phyloP scores from a whole-genome alignment of 2,888 invertebrate genomes.

The Branchipolynoe longqiensis region DNA sequence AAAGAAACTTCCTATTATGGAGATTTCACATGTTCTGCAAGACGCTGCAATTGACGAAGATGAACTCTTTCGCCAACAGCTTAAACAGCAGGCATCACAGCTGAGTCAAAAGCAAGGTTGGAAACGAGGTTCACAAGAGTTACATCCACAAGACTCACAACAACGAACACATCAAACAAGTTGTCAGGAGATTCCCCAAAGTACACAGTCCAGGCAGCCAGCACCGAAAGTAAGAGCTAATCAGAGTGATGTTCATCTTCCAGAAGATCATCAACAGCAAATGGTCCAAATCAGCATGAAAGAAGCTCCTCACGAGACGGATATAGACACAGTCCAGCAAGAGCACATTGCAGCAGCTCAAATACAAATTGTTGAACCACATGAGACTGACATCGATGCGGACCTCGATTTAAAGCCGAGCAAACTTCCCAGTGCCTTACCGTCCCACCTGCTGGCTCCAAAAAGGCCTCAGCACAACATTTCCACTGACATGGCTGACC shows the following conservation, averaged over 20 bases:
- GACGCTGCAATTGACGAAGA: background rate
- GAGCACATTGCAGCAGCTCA: background rate
- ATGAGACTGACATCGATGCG: slow-evolving; percentile 54
- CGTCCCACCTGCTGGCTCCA: background rate
- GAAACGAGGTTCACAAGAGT: slow-evolving; percentile 50
- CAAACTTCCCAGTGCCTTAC: background rate
- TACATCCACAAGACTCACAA: background rate
- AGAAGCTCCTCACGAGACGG: background rate
- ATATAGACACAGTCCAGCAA: background rate
- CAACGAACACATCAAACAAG: too few species aligned
- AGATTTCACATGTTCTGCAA: background rate
- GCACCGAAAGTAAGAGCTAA: too few species aligned
- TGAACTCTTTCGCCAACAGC: slow-evolving; percentile 1
- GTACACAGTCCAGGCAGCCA: too few species aligned
- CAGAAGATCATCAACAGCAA: too few species aligned
- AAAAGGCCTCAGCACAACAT: slow-evolving; percentile 8
- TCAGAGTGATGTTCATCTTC: too few species aligned
- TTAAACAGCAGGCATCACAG: background rate
- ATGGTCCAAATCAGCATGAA: too few species aligned
- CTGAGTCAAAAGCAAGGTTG: slow-evolving; percentile 52
- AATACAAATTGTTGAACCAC: slow-evolving; percentile 10
- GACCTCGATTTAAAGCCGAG: background rate
- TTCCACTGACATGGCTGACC: slow-evolving; percentile 51
- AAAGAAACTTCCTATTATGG: slow-evolving; percentile 7
- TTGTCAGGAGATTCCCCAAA: too few species aligned